Evolutionary conservation across 2,888 invertebrate genomes (phyloP), one percentile per base, ranked within the genome.

Genomic region (Zaprionus lineosus): DNA sequence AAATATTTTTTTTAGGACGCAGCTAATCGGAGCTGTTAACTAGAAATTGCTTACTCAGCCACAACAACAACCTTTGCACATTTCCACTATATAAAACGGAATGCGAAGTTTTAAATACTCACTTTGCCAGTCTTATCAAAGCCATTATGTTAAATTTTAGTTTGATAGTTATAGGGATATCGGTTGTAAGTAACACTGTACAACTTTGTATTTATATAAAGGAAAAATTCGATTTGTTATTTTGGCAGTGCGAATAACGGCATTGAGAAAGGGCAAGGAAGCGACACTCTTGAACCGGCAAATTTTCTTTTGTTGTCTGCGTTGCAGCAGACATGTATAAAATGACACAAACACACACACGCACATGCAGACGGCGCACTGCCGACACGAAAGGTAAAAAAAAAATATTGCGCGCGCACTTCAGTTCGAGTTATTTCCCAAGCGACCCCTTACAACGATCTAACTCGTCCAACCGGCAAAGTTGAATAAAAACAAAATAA

Each of bases 51-150:
- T n/a, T n/a, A n/a, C n/a, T n/a, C n/a, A n/a, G n/a, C n/a, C n/a
- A n/a, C n/a, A n/a, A n/a, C n/a, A n/a, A n/a, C n/a, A n/a, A n/a
- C n/a, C n/a, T n/a, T n/a, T n/a, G n/a, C n/a, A n/a, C n/a, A n/a
- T n/a, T n/a, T n/a, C n/a, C n/a, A n/a, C n/a, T n/a, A n/a, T n/a
- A n/a, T n/a, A n/a, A n/a, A n/a, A n/a, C n/a, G n/a, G n/a, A 19
- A 3, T 24, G 29, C 31, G 9, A 44, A 28, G 26, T 33, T 36
- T 33, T 6, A 34, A 24, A 12, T 37, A 84, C 88, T 87, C 53
- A 87, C 87, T 88, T 88, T 67, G 88, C 87, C 70, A 87, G 81
- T 86, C 76, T 88, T 74, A 86, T 78, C 64, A 87, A 73, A 55
- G 88, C 87, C 87, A 87, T 87, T 71, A 33, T 73, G 63, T 47